phyloP scores from a whole-genome alignment of 2,888 invertebrate species.

The Griposia aprilina region DNA sequence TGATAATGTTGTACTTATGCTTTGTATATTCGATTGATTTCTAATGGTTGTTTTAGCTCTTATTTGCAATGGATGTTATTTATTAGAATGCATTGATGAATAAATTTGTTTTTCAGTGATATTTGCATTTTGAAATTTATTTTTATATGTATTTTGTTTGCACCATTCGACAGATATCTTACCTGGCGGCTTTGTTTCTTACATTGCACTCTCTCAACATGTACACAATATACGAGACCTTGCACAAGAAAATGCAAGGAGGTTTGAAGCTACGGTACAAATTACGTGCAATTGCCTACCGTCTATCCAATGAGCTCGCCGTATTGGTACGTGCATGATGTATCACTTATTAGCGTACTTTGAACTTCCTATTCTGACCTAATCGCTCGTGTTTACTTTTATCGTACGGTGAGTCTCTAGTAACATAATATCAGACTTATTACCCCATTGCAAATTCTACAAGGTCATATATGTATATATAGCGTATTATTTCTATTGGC shows the following conservation, averaged over 20 bases:
- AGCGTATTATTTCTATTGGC: slow-evolving; percentile 1
- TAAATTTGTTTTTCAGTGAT: slow-evolving; percentile 84
- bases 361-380: slow-evolving; percentile 54
- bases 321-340: slow-evolving; percentile 84
- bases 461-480: too few species aligned
- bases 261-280: slow-evolving; percentile 91
- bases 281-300: slow-evolving; percentile 88
- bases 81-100: slow-evolving; percentile 76
- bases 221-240: slow-evolving; percentile 95
- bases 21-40: slow-evolving; percentile 76
- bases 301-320: slow-evolving; percentile 86
- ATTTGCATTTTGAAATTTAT: slow-evolving; percentile 72
- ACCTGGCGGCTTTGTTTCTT: slow-evolving; percentile 95
- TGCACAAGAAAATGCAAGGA: slow-evolving; percentile 95
- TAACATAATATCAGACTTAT: slow-evolving; percentile 13
- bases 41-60: slow-evolving; percentile 69
- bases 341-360: slow-evolving; percentile 56
- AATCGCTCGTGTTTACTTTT: slow-evolving; percentile 51
- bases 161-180: slow-evolving; percentile 92
- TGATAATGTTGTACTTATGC: slow-evolving; percentile 72
- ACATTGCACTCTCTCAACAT: slow-evolving; percentile 97
- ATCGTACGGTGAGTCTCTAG: slow-evolving; percentile 21
- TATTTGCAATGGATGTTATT: slow-evolving; percentile 70
- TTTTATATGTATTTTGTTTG: slow-evolving; percentile 77
- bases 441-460: slow-evolving; percentile 13